These are phyloP conservation scores for Squalus acanthias DNA, from an alignment of 2,797 vertebrate genomes.

Conservation along the genomic window DNA sequence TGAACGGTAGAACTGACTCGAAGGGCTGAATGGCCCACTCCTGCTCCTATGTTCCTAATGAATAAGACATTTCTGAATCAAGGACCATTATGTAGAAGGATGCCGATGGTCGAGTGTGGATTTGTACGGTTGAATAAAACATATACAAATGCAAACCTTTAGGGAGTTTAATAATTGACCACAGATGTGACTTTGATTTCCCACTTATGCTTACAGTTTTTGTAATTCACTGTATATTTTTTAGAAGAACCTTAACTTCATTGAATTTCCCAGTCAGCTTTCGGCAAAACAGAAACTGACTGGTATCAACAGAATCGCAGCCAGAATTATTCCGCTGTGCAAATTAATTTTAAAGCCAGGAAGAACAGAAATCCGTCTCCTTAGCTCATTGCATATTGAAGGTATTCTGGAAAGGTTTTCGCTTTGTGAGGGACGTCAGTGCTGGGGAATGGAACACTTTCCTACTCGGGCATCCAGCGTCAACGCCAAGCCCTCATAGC, in stretches of 20 bases:
- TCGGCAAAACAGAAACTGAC: neutral
- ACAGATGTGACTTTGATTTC: conserved; percentile 31
- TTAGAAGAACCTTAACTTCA: neutral
- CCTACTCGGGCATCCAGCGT: too few relatives aligned
- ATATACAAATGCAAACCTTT: neutral
- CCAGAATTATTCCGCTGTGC: neutral
- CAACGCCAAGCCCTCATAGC: neutral
- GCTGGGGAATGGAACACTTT: neutral
- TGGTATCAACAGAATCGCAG: neutral
- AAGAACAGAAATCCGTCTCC: neutral
- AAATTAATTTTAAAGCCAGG: neutral
- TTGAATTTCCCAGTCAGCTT: conserved; percentile 1
- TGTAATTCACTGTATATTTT: neutral
- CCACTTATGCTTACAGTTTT: neutral
- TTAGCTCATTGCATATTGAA: neutral
- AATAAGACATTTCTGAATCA: neutral
- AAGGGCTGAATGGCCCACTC: neutral
- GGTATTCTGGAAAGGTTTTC: neutral
- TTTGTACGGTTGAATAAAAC: neutral
- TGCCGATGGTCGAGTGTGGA: too few relatives aligned
- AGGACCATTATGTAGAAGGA: neutral
- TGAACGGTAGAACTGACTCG: neutral
- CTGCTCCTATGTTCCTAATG: neutral
- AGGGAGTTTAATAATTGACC: conserved; percentile 25
- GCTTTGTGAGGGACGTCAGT: neutral